Evolutionary conservation across 2,113 vertebrate genomes (phyloP).

Genomic region (Misgurnus mizolepis): DNA sequence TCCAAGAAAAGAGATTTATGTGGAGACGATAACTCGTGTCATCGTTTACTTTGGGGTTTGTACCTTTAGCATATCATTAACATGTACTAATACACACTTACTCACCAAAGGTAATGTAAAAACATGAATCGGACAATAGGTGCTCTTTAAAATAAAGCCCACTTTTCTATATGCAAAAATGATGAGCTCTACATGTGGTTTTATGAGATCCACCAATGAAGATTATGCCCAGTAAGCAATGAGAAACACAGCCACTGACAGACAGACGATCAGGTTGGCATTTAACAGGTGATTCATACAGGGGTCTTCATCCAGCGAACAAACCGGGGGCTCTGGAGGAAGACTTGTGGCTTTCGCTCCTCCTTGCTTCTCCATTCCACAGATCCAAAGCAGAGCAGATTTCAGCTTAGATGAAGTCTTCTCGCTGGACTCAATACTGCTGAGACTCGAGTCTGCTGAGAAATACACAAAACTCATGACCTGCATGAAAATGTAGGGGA

Average conservation of each 20-base stretch:
- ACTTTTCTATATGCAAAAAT: background rate
- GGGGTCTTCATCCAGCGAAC: conserved; percentile 76
- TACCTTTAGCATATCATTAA: too few relatives aligned
- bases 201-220: background rate
- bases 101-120: too few relatives aligned
- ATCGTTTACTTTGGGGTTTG: too few relatives aligned
- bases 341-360: accelerated
- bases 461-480: background rate
- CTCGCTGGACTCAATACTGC: background rate
- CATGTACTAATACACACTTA: too few relatives aligned
- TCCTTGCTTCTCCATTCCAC: conserved; percentile 80
- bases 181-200: background rate
- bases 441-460: conserved; percentile 17
- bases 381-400: conserved; percentile 84
- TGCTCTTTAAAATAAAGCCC: too few relatives aligned
- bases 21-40: too few relatives aligned
- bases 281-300: conserved; percentile 75
- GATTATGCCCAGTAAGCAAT: conserved; percentile 85
- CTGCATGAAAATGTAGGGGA: background rate
- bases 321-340: conserved; percentile 22
- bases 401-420: conserved; percentile 68
- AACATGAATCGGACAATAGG: too few relatives aligned
- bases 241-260: conserved; percentile 80
- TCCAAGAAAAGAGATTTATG: too few relatives aligned
- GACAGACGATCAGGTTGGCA: conserved; percentile 81